Percentiles rank a stretch among this genome's conserved stretches.
These are phyloP conservation scores for Amphiprion ocellaris DNA, from an alignment of 2,113 vertebrate genomes.

Conservation along the genomic window DNA sequence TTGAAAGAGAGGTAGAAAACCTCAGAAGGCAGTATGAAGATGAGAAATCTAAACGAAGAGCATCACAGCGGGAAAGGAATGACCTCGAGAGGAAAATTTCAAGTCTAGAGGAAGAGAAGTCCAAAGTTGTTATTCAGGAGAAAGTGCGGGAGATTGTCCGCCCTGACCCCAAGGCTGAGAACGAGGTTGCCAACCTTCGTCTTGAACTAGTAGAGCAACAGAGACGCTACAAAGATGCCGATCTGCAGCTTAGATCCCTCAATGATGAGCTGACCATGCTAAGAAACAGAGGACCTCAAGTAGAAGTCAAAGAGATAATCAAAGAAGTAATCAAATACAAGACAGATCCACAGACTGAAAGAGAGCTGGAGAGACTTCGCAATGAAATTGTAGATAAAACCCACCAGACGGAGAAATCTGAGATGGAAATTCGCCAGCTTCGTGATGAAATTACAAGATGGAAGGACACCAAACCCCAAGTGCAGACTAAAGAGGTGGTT, in stretches of 20 bases:
- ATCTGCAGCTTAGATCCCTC: constrained; percentile 89
- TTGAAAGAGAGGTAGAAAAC: constrained; percentile 90
- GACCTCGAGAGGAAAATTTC: constrained; percentile 92
- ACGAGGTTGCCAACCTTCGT: constrained; percentile 93
- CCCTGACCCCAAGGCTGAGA: constrained; percentile 95
- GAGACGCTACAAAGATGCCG: constrained; percentile 87
- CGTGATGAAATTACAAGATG: constrained; percentile 93
- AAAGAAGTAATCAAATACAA: constrained; percentile 98
- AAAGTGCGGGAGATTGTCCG: constrained; percentile 95
- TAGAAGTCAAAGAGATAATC: constrained; percentile 93
- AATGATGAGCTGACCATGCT: constrained; percentile 88
- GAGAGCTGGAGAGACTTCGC: constrained; percentile 92
- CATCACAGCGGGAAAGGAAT: constrained; percentile 87
- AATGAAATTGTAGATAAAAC: constrained; percentile 95
- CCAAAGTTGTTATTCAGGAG: constrained; percentile 93
- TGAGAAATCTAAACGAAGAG: constrained; percentile 88
- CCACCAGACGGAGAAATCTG: constrained; percentile 90
- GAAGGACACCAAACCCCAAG: constrained; percentile 93
- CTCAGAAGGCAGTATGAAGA: constrained; percentile 91
- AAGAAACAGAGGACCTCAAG: constrained; percentile 89
- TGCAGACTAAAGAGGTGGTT: constrained; percentile 94
- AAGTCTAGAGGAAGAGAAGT: constrained; percentile 92
- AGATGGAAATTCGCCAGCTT: constrained; percentile 93
- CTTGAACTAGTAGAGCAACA: constrained; percentile 94
- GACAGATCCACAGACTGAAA: constrained; percentile 92